Conservation (phyloP, 2,888 invertebrate species). For the Sinodicranocentrus sp. region DNA sequence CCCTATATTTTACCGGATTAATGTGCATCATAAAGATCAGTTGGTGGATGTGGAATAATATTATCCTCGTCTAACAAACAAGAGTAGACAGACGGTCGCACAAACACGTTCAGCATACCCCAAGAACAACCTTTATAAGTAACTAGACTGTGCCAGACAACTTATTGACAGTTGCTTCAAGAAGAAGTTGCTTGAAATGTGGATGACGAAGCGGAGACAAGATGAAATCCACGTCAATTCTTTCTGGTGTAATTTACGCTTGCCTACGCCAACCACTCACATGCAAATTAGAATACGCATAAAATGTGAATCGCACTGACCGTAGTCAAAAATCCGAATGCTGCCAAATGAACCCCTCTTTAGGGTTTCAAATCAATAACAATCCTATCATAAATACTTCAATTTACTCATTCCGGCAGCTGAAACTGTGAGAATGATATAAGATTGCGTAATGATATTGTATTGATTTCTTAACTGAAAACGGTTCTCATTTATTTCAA, state of each 20-base stretch:
- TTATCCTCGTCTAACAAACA: too few relatives aligned
- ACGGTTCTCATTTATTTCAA: not conserved
- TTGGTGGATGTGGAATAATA: too few relatives aligned
- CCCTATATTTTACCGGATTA: slow-evolving; percentile 28
- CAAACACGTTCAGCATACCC: too few relatives aligned
- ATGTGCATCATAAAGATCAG: slow-evolving; percentile 21
- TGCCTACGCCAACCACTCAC: not conserved
- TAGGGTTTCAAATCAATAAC: too few relatives aligned
- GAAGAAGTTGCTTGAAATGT: slow-evolving; percentile 5
- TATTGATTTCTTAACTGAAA: not conserved
- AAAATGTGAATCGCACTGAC: too few relatives aligned
- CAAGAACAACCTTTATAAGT: too few relatives aligned
- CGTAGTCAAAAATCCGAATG: too few relatives aligned
- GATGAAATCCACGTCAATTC: not conserved
- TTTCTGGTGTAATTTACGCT: slow-evolving; percentile 13
- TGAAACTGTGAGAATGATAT: slow-evolving; percentile 3
- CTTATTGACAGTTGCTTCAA: not conserved
- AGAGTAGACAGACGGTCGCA: too few relatives aligned
- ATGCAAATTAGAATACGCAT: too few relatives aligned
- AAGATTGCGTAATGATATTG: not conserved
- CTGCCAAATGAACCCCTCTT: too few relatives aligned
- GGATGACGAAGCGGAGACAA: slow-evolving; percentile 5
- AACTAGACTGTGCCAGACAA: too few relatives aligned
- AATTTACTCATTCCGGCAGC: slow-evolving; percentile 27
- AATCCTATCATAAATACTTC: not conserved